Percentiles rank a stretch among this genome's conserved stretches.
Conservation (phyloP, 2,888 invertebrate species). For the Diarsia mendica region DNA sequence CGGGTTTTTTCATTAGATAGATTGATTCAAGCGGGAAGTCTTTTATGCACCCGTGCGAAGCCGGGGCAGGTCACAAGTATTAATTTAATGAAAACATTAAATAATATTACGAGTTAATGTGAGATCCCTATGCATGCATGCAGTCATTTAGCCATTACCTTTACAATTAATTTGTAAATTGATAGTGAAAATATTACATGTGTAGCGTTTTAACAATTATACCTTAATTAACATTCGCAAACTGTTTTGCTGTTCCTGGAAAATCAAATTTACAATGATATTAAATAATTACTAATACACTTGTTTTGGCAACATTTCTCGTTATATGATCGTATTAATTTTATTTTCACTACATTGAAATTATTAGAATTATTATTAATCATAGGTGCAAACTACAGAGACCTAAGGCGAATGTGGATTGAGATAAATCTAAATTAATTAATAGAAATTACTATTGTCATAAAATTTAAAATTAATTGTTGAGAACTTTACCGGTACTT, state of each 20-base stretch:
- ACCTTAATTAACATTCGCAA: not conserved
- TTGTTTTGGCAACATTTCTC: not conserved
- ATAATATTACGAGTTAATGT: too few species aligned
- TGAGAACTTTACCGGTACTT: not conserved
- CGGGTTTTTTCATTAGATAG: too few species aligned
- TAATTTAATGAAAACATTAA: too few species aligned
- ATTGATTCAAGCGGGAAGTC: too few species aligned
- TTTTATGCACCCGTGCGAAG: too few species aligned
- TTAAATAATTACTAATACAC: not conserved
- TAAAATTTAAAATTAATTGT: not conserved
- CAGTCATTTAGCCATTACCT: too few species aligned
- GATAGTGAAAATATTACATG: too few species aligned
- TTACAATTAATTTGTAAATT: not conserved
- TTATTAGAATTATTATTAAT: not conserved
- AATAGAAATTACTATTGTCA: too few species aligned
- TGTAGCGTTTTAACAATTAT: too few species aligned
- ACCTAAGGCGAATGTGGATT: not conserved
- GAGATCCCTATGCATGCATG: too few species aligned
- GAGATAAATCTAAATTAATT: too few species aligned
- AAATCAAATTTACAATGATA: not conserved
- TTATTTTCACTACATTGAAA: constrained; percentile 6
- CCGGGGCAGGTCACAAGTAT: too few species aligned
- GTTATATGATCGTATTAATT: not conserved
- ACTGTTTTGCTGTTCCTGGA: not conserved
- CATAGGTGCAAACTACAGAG: not conserved